Evolutionary conservation across 2,113 vertebrate species (phyloP).

Genomic region (Nestor notabilis): DNA sequence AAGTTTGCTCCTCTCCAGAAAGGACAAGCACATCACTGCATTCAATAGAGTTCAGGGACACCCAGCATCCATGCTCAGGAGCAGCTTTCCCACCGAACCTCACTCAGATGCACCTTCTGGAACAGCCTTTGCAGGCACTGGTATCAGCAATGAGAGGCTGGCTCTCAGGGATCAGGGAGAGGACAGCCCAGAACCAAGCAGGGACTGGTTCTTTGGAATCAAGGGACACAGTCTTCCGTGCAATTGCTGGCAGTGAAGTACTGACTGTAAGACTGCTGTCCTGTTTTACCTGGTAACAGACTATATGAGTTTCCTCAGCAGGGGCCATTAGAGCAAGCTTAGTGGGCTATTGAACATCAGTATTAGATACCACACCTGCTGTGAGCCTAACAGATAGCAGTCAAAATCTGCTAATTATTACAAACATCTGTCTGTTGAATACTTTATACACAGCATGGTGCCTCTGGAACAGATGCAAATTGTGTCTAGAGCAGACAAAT

Average conservation of each 20-base stretch:
- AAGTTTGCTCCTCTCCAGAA: not conserved
- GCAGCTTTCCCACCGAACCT: not conserved
- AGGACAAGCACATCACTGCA: fast-evolving
- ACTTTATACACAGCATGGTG: not conserved
- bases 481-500: not conserved
- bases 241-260: not conserved
- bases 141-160: fast-evolving
- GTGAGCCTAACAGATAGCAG: not conserved
- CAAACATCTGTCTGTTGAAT: constrained; percentile 13
- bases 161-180: not conserved
- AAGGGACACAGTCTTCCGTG: no score
- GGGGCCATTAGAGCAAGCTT: not conserved
- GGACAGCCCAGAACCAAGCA: not conserved
- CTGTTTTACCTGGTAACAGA: not conserved
- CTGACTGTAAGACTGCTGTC: not conserved
- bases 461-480: not conserved
- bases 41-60: not conserved
- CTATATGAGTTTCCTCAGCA: not conserved
- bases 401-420: not conserved
- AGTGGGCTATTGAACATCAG: not conserved
- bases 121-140: not conserved
- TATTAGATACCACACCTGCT: not conserved
- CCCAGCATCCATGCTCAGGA: fast-evolving
- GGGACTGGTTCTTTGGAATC: not conserved
- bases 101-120: fast-evolving